These are phyloP conservation scores for Chiloscyllium punctatum DNA, from an alignment of 2,797 vertebrate genomes.

Conservation along the genomic window DNA sequence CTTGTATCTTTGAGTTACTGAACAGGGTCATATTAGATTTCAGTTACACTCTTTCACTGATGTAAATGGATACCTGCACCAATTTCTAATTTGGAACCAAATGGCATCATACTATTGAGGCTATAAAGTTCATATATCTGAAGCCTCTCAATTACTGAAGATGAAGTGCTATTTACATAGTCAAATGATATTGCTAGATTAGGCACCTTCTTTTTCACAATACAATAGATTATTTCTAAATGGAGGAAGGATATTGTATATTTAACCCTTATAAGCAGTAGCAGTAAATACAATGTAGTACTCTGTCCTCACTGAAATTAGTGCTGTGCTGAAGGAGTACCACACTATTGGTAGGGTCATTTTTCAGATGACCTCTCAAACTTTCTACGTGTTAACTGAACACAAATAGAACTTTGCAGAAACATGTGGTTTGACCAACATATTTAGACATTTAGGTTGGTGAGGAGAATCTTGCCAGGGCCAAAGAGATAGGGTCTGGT, in stretches of 20 bases:
- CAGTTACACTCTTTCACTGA: background rate
- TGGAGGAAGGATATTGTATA: background rate
- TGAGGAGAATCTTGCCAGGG: too few species aligned
- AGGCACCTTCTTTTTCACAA: background rate
- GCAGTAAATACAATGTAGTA: background rate
- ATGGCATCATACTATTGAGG: background rate
- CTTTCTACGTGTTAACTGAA: too few species aligned
- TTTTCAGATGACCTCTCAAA: background rate
- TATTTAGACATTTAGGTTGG: too few species aligned
- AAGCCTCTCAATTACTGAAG: background rate
- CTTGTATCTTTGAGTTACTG: background rate
- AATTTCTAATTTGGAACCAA: background rate
- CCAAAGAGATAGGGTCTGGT: too few species aligned
- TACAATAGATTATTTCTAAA: background rate
- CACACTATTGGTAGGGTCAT: background rate
- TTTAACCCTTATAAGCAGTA: background rate
- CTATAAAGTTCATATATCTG: background rate
- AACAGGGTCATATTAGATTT: background rate
- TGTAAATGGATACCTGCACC: background rate
- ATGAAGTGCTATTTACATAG: background rate
- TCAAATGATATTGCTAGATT: background rate
- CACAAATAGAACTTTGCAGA: too few species aligned
- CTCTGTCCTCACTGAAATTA: background rate
- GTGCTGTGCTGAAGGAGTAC: background rate
- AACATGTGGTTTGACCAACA: too few species aligned